Evolutionary conservation across 2,113 vertebrate species (phyloP).

Genomic region (Amblyornis subalaris): DNA sequence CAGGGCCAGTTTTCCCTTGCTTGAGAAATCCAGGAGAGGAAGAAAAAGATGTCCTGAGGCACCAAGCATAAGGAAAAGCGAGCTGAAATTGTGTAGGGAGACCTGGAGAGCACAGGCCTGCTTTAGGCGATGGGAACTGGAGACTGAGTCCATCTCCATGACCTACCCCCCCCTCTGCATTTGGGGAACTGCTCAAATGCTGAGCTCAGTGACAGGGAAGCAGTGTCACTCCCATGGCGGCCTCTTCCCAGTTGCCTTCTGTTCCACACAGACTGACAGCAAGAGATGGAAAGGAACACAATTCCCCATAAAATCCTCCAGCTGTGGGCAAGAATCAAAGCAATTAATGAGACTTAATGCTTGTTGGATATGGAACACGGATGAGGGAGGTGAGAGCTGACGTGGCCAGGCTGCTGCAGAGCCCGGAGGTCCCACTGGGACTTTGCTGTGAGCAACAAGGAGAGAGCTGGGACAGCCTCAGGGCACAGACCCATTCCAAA

Average conservation of each 20-base stretch:
- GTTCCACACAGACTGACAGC: neutral
- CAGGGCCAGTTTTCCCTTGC: neutral
- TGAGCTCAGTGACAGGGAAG: neutral
- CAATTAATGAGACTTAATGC: neutral
- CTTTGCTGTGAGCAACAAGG: neutral
- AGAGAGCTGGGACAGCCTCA: neutral
- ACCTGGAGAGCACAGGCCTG: no score
- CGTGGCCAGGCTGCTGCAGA: neutral
- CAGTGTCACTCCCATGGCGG: neutral
- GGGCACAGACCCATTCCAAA: neutral
- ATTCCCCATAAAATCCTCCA: neutral
- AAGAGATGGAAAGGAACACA: neutral
- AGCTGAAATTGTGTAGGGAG: neutral
- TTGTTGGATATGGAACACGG: fast-evolving
- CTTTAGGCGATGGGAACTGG: neutral
- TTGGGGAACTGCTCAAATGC: neutral
- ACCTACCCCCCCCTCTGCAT: neutral
- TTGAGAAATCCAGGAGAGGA: neutral
- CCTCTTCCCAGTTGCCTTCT: neutral
- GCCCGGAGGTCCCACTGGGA: neutral
- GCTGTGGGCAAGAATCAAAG: neutral
- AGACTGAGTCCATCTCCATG: neutral
- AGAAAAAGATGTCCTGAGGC: neutral
- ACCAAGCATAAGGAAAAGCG: neutral
- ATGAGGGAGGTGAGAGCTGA: fast-evolving